phyloP scores from a whole-genome alignment of 2,113 vertebrate genomes.

The Vulpes lagopus region DNA sequence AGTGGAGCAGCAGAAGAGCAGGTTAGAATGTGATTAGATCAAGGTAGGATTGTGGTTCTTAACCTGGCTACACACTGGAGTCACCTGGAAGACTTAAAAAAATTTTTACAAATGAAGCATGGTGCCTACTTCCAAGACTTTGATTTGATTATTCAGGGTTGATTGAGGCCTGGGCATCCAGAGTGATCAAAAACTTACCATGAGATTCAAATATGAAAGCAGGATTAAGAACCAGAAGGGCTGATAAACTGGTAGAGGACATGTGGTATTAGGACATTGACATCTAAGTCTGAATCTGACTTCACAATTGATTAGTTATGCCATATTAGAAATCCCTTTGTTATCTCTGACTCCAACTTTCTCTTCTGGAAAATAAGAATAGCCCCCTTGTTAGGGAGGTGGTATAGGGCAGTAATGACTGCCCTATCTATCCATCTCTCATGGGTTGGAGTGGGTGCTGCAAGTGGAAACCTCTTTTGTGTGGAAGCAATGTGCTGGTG shows the following conservation, averaged over 20 bases:
- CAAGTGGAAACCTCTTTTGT: neutral
- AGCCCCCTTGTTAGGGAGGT: neutral
- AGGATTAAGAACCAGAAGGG: neutral
- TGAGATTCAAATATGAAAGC: neutral
- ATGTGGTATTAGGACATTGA: neutral
- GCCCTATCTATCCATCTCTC: neutral
- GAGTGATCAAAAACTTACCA: neutral
- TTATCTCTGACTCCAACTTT: neutral
- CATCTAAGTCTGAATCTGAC: neutral
- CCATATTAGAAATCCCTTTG: neutral
- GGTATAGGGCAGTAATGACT: neutral
- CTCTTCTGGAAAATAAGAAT: neutral
- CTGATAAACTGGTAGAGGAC: neutral
- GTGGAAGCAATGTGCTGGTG: neutral
- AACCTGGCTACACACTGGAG: neutral
- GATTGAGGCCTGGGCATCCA: neutral
- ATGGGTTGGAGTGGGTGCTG: no score
- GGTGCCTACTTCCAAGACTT: neutral
- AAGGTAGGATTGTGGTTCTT: neutral
- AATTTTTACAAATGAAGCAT: neutral
- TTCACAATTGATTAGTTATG: neutral
- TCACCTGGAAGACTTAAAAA: neutral
- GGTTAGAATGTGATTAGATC: neutral
- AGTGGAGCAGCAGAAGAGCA: neutral
- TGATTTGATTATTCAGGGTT: constrained; percentile 20